These are phyloP conservation scores for Alloplasta piceator DNA, from an alignment of 2,888 invertebrate species.

Conservation along the genomic window DNA sequence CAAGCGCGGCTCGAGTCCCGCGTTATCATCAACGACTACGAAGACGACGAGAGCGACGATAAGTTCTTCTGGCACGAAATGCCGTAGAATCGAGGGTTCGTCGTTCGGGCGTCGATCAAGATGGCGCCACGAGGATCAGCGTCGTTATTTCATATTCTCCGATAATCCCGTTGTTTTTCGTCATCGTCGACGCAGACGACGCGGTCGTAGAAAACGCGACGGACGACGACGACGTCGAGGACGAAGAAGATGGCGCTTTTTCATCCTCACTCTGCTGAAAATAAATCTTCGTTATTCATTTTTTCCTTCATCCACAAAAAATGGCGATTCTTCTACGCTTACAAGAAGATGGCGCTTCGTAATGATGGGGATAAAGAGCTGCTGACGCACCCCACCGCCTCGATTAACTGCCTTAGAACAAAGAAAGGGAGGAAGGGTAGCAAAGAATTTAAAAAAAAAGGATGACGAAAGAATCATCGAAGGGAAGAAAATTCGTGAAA, in stretches of 20 bases:
- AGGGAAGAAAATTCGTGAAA: not conserved
- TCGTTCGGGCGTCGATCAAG: constrained; percentile 26
- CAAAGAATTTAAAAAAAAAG: not conserved
- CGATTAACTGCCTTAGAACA: constrained; percentile 37
- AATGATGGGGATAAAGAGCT: too few species aligned
- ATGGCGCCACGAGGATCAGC: constrained; percentile 17
- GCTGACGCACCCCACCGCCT: not conserved
- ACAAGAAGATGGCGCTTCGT: too few species aligned
- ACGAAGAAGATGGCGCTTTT: constrained; percentile 3
- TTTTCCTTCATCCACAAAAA: too few species aligned
- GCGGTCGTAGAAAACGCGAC: constrained; percentile 63
- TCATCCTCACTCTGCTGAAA: not conserved
- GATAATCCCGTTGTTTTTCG: constrained; percentile 8
- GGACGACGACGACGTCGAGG: constrained; percentile 47
- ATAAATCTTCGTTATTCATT: not conserved
- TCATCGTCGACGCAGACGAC: constrained; percentile 59
- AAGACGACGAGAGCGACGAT: not conserved
- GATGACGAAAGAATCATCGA: constrained; percentile 5
- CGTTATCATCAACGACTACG: constrained; percentile 47
- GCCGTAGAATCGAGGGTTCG: not conserved
- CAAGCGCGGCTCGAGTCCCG: constrained; percentile 72
- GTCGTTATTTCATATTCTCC: constrained; percentile 10
- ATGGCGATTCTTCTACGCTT: too few species aligned
- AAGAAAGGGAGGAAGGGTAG: constrained; percentile 7
- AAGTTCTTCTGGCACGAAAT: too few species aligned